Evolutionary conservation across 2,113 vertebrate species (phyloP).

Genomic region (Mesoclemmys tuberculata): DNA sequence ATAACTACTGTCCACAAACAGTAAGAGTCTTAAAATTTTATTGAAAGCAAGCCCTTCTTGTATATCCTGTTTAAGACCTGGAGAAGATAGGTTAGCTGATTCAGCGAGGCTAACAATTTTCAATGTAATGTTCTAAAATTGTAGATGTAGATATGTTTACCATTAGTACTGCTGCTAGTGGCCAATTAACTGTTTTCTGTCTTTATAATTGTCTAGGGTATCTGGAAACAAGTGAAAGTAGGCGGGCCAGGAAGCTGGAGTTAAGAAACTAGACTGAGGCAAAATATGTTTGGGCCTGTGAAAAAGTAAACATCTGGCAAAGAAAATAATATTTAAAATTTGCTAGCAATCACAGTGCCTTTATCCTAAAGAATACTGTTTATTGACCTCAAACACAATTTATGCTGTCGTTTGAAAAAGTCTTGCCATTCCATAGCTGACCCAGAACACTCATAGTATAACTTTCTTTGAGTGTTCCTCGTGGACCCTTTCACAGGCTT

Average conservation of each 20-base stretch:
- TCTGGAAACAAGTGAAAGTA: slow-evolving; percentile 32
- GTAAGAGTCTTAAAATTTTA: no score
- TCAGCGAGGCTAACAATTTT: neutral
- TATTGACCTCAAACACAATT: neutral
- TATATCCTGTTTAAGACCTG: neutral
- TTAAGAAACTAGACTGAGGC: neutral
- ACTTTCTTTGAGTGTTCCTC: neutral
- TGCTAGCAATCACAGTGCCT: neutral
- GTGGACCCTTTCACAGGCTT: neutral
- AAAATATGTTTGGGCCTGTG: slow-evolving; percentile 2
- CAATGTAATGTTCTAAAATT: slow-evolving; percentile 49
- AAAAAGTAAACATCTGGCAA: slow-evolving; percentile 2
- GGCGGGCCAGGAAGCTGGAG: slow-evolving; percentile 27
- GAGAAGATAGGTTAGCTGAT: neutral
- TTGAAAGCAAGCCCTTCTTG: neutral
- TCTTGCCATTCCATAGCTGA: no score
- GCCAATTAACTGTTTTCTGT: slow-evolving; percentile 26
- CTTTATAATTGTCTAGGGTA: slow-evolving; percentile 13
- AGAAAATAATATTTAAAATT: neutral
- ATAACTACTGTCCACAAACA: no score
- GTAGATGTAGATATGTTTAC: neutral
- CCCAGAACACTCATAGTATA: neutral
- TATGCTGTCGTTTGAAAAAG: neutral
- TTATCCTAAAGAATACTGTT: neutral
- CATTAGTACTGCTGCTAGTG: slow-evolving; percentile 37